Conservation (phyloP, 1,140 invertebrate genomes). For the Dendroctonus valens region DNA sequence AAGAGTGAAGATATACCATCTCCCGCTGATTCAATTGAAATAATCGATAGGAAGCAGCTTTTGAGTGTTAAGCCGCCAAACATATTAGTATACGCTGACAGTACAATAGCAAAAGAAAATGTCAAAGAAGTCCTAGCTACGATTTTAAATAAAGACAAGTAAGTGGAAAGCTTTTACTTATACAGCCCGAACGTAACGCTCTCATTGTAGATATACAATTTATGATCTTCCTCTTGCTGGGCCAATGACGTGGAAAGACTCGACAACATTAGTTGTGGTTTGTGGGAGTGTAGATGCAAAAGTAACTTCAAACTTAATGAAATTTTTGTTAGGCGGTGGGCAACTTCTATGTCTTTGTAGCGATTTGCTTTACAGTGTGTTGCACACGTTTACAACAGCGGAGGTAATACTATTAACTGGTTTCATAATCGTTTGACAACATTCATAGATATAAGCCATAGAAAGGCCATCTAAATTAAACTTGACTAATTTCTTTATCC, state of each 20-base stretch:
- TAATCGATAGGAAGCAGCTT: slow-evolving; percentile 9
- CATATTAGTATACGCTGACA: slow-evolving; percentile 80
- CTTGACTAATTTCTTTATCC: not conserved
- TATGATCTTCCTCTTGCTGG: slow-evolving; percentile 67
- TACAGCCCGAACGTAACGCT: not conserved
- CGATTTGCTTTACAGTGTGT: slow-evolving; percentile 72
- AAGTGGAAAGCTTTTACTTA: slow-evolving; percentile 38
- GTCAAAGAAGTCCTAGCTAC: slow-evolving; percentile 65
- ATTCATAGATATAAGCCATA: too few relatives aligned
- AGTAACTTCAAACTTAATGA: slow-evolving; percentile 64
- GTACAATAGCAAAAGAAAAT: slow-evolving; percentile 66
- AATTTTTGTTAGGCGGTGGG: slow-evolving; percentile 73
- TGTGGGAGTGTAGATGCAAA: slow-evolving; percentile 69
- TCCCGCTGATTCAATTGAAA: slow-evolving; percentile 10
- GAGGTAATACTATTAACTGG: slow-evolving; percentile 55
- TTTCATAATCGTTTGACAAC: not conserved
- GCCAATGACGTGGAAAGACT: slow-evolving; percentile 67
- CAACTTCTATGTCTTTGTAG: slow-evolving; percentile 80
- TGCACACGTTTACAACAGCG: slow-evolving; percentile 77
- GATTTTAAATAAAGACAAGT: slow-evolving; percentile 71
- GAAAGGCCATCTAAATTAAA: too few relatives aligned
- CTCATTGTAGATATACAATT: slow-evolving; percentile 66
- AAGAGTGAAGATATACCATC: slow-evolving; percentile 1
- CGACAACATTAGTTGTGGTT: slow-evolving; percentile 72
- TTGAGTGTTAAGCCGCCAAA: slow-evolving; percentile 68